phyloP scores from a whole-genome alignment of 2,797 vertebrate genomes.

The Danio jaintianensis region DNA sequence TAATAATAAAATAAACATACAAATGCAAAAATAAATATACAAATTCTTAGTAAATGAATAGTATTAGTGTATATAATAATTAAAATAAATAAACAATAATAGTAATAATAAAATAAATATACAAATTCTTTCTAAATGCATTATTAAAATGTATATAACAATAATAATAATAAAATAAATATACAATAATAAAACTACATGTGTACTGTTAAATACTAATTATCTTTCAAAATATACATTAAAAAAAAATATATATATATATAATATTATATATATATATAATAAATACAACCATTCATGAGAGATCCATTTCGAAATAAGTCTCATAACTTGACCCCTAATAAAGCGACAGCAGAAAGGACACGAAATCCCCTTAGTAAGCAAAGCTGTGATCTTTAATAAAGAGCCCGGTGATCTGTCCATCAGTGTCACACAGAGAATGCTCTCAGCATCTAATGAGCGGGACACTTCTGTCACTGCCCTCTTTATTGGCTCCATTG shows the following conservation, averaged over 20 bases:
- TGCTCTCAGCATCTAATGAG: constrained; percentile 13
- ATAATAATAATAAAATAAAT: background rate
- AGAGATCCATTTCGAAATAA: no score
- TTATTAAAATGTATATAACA: background rate
- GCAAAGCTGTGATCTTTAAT: constrained; percentile 54
- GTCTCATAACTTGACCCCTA: no score
- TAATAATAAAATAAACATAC: no score
- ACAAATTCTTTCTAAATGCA: no score
- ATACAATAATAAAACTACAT: no score
- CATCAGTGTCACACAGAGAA: constrained; percentile 43
- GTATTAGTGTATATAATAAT: no score
- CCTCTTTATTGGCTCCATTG: constrained; percentile 40
- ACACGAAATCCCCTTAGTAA: constrained; percentile 23
- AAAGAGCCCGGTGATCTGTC: constrained; percentile 54
- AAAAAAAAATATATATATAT: background rate
- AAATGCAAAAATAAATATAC: no score
- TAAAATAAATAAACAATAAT: no score
- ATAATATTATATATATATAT: background rate
- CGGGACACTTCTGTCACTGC: constrained; percentile 30
- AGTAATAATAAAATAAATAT: no score
- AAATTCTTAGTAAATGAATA: no score
- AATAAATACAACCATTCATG: background rate
- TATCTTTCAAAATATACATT: background rate
- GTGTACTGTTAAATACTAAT: background rate
- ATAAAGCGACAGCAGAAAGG: background rate